Base-by-base conservation (phyloP, 1,140 invertebrate genomes). In the Eurytemora carolleeae region DNA sequence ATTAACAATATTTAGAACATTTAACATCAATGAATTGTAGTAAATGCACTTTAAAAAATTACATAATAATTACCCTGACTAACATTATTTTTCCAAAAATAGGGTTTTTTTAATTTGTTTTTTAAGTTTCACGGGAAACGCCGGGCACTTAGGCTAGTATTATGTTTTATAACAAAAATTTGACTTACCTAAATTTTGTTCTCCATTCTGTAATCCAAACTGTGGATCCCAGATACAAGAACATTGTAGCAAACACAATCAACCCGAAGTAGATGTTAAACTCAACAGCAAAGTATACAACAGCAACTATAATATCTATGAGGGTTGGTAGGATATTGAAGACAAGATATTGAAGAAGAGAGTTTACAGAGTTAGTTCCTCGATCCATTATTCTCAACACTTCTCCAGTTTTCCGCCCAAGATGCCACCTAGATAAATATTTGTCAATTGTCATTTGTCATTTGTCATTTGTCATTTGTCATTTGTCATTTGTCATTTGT, bases 201-300 rank as follows among this genome's bases (percentile, higher is more conserved):
- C 93, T 77, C 92, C 92, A 97, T 75, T 97, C 92, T 1, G 92
- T 97, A 19, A 97, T 76, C 7, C 73, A 69, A 67, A 97, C 84
- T 12, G 92, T 96, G 17, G 80, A 76, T 68, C 24, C 76, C 68
- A 97, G 83, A 74, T 96, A 98, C 7, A 92, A 69, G 25, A 79
- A 70, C 91, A 97, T 97, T 18, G 91, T 94, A 0, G 80, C 66
- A 68, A 95, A 91, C 0, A 96, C 87, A 67, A 97, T 93, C 0
- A 95, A 69, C 2, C 90, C 92, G 73, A 95, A 97, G 82, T 87
- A 93, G 58, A 79, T 79, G 70, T 95, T 94, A 70, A 96, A 97
- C 3, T 79, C 77, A 21, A 78, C 77, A 17, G 90, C 73, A 66
- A 98, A 96, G 71, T 85, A 97, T 0, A 89, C 72, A 22, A 96